phyloP scores from a whole-genome alignment of 2,797 vertebrate genomes.

The Chelon auratus region DNA sequence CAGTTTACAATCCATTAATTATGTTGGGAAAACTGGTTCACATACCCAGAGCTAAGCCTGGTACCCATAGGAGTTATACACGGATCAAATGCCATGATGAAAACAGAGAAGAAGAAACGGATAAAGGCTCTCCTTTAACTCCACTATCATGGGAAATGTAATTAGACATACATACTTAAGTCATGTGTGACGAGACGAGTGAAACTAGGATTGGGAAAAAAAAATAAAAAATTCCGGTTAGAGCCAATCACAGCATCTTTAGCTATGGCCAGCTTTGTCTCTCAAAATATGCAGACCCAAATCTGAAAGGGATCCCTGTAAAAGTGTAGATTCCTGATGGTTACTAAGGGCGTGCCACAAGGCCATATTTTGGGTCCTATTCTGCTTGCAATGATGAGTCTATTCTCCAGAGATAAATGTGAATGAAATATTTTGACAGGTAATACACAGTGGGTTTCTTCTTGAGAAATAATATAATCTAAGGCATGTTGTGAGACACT shows the following conservation, averaged over 20 bases:
- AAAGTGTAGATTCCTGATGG: not conserved
- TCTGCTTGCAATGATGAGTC: not conserved
- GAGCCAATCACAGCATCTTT: not conserved
- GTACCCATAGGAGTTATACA: conserved; percentile 7
- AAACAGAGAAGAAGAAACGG: conserved; percentile 9
- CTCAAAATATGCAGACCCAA: not conserved
- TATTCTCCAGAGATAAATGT: not conserved
- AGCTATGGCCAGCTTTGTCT: not conserved
- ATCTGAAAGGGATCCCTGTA: not conserved
- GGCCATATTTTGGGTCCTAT: not conserved
- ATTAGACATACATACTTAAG: not conserved
- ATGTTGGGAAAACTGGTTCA: conserved; percentile 6
- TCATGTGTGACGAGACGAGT: not conserved
- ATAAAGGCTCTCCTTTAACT: not conserved
- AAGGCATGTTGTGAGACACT: not conserved
- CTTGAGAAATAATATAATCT: too few relatives aligned
- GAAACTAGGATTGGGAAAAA: not conserved
- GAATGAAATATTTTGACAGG: not conserved
- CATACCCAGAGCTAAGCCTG: conserved; percentile 12
- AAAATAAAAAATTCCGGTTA: not conserved
- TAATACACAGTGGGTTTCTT: not conserved
- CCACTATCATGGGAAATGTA: conserved; percentile 3
- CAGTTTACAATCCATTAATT: conserved; percentile 25
- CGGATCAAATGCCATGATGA: conserved; percentile 11
- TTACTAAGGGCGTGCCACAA: not conserved